phyloP scores from a whole-genome alignment of 92 coral and sea anemone genomes.

The Umimayanthus kanabou region DNA sequence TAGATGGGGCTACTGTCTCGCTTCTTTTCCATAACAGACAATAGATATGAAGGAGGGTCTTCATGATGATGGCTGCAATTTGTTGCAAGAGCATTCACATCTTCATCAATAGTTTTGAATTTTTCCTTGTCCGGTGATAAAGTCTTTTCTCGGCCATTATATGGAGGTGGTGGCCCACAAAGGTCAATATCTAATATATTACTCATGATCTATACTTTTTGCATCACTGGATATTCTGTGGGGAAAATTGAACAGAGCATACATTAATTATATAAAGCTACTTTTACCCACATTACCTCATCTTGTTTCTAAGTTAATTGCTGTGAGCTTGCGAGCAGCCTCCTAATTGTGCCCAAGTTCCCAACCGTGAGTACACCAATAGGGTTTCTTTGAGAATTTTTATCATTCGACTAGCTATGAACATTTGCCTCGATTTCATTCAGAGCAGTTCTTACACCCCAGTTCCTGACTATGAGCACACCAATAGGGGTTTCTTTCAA shows the following conservation, averaged over 20 bases:
- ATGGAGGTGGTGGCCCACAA: slow-evolving; percentile 24
- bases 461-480: too few species aligned
- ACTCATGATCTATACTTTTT: not conserved
- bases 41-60: not conserved
- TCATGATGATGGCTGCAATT: not conserved
- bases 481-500: too few species aligned
- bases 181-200: not conserved
- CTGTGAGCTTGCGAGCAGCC: too few species aligned
- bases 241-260: not conserved
- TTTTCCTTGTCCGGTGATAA: not conserved
- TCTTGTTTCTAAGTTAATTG: too few species aligned
- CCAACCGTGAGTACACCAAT: too few species aligned
- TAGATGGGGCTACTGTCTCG: not conserved
- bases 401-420: too few species aligned
- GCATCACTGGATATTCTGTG: not conserved
- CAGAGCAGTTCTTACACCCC: too few species aligned
- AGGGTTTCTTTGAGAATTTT: too few species aligned
- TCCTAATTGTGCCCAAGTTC: too few species aligned
- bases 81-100: not conserved
- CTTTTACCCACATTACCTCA: too few species aligned
- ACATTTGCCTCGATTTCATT: too few species aligned
- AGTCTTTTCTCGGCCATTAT: not conserved
- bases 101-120: not conserved
- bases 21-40: slow-evolving; percentile 1
- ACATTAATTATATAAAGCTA: too few species aligned